Evolutionary conservation across 2,888 invertebrate genomes (phyloP), one percentile per base, ranked within the genome.

Genomic region (Prosopocoilus inquinatus): DNA sequence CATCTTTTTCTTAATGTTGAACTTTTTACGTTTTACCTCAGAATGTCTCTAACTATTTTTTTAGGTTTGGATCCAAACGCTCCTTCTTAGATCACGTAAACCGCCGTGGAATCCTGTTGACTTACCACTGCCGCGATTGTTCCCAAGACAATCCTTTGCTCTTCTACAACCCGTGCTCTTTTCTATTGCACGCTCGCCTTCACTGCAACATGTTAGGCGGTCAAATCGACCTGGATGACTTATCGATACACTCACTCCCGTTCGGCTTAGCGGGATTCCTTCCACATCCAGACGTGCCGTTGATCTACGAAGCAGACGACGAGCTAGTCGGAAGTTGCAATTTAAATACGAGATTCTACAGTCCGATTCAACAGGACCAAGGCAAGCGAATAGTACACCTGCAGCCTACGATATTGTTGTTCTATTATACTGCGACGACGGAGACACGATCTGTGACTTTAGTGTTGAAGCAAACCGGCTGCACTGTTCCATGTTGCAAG

Each of bases 81-180:
- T 72, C 75, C n/a, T 71, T 76, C 53, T 64, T 71, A 50, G 75
- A 76, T 51, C 77, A 77, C 50, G 65, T 74, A 9, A 76, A 77
- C 54, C 63, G 76, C 12, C 65, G 76, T 50, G 70, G 72, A 3
- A 60, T 73, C 11, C 56, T 74, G 2, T 53, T 76, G 12, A 69
- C 66, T 50, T 77, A 71, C 61, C 69, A 70, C 50, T 77, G 77
- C 47, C 38, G 53, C 3, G 53, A 55, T 12, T 77, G 77, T 57
- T 7, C 13, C 11, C 54, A 60, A 38, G 47, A 61, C 33, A 20
- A 20, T 20, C 57, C 54, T 1, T 55, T 69, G 8, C 67, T 61
- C 5, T 77, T 75, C 60, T 76, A 75, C 64, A 77, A 77, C 54
- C 70, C 75, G 33, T 77, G 77, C 57, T 61, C 75, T 0, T 68